Percentiles rank a stretch among this genome's conserved stretches.
Evolutionary conservation across 2,113 vertebrate genomes (phyloP).

Genomic region (Ornithorhynchus anatinus): DNA sequence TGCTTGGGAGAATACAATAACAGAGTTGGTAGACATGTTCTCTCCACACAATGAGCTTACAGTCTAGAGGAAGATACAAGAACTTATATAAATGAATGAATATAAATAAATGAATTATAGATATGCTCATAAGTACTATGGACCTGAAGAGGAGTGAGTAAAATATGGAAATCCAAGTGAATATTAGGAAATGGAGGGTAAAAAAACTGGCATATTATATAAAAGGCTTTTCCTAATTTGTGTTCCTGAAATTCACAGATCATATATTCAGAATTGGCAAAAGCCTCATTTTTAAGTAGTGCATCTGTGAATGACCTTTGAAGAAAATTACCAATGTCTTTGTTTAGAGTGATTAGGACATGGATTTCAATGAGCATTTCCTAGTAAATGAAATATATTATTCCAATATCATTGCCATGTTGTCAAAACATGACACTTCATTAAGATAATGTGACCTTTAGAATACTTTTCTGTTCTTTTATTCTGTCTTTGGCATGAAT

Average conservation of each 20-base stretch:
- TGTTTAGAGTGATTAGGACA: constrained; percentile 71
- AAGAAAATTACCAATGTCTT: constrained; percentile 71
- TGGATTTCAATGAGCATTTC: constrained; percentile 47
- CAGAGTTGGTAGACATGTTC: too few relatives aligned
- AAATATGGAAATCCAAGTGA: too few relatives aligned
- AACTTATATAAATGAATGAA: too few relatives aligned
- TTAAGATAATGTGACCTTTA: constrained; percentile 82
- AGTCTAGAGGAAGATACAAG: too few relatives aligned
- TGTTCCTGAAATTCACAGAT: constrained; percentile 18
- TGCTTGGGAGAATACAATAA: too few relatives aligned
- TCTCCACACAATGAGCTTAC: too few relatives aligned
- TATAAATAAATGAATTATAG: too few relatives aligned
- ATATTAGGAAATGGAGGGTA: too few relatives aligned
- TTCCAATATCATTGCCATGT: constrained; percentile 48
- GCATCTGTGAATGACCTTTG: constrained; percentile 67
- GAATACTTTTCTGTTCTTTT: constrained; percentile 64
- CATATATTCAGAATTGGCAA: constrained; percentile 51
- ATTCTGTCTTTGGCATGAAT: constrained; percentile 44
- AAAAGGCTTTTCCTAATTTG: neutral
- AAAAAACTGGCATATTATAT: constrained; percentile 41
- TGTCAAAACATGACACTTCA: constrained; percentile 74
- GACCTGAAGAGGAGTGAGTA: too few relatives aligned
- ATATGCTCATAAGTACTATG: too few relatives aligned
- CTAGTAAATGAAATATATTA: constrained; percentile 62
- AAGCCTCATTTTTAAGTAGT: constrained; percentile 60